Base-by-base conservation (phyloP, 2,888 invertebrate species). In the Alcis repandata region DNA sequence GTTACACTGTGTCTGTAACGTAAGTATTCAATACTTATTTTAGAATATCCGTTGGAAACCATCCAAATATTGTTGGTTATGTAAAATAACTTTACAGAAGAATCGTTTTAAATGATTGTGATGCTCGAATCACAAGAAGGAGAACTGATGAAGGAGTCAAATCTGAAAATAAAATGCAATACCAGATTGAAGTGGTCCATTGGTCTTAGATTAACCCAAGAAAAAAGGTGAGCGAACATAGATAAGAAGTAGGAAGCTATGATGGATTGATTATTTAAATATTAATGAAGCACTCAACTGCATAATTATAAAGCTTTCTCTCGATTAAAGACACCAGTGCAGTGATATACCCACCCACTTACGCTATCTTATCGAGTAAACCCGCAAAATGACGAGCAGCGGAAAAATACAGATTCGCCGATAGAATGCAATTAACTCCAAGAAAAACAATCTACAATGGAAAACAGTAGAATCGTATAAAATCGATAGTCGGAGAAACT, bases 11-110 rank as follows among this genome's bases (percentile, higher is more conserved):
- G n/a, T n/a, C n/a, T 57, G 45, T 40, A 46, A 56, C 13, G 49
- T 52, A 56, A 11, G 49, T 52, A 59, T 59, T 49, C 52, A 63
- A 72, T 68, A 67, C 57, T 68, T 82, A 82, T 82, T 85, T 83
- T 70, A 54, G 73, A 74, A 74, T 77, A 75, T 80, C 79, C 76
- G 79, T 80, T 86, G 86, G 85, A 82, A 63, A 53, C 38, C 58
- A 48, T 80, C 84, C 85, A 85, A 82, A 73, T 71, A 64, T 66
- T 59, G 59, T 51, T 74, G 66, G 63, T 73, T 73, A 75, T 75
- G 71, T 72, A 73, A 38, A 36, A 38, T n/a, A 38, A n/a, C 38
- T 38, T 38, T n/a, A 15, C 38, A 38, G 38, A 15, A 38, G 3
- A n/a, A n/a, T 53, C 45, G 58, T 57, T 51, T 45, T 65, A 63